These are phyloP conservation scores for Hylia prasina DNA, from an alignment of 2,113 vertebrate species.

Conservation along the genomic window DNA sequence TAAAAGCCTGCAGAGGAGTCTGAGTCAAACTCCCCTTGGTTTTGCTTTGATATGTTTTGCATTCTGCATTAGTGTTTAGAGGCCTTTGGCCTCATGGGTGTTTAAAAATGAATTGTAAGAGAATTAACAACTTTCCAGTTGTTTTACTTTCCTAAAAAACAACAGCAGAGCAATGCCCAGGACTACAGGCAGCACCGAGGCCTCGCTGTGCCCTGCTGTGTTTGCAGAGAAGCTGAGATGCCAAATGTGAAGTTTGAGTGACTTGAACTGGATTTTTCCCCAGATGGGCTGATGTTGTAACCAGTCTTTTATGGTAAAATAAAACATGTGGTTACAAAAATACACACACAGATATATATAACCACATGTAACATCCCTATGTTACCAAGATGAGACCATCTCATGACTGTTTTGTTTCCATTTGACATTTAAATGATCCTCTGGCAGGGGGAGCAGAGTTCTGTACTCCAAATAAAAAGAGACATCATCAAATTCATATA, in stretches of 20 bases:
- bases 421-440: background rate
- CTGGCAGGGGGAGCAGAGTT: background rate
- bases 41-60: background rate
- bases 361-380: background rate
- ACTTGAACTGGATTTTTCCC: background rate
- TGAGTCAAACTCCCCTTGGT: background rate
- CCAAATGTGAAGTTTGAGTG: background rate
- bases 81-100: background rate
- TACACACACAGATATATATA: fast-evolving
- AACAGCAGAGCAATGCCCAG: background rate
- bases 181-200: background rate
- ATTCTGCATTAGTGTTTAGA: background rate
- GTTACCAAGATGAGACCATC: background rate
- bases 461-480: background rate
- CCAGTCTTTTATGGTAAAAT: background rate
- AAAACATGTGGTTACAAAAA: background rate
- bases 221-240: background rate
- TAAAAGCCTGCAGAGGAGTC: background rate
- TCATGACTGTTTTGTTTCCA: background rate
- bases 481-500: background rate
- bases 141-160: background rate
- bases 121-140: background rate
- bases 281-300: background rate
- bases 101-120: background rate
- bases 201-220: background rate